phyloP scores from a whole-genome alignment of 2,888 invertebrate species.

The Rhorus exstirpatorius region DNA sequence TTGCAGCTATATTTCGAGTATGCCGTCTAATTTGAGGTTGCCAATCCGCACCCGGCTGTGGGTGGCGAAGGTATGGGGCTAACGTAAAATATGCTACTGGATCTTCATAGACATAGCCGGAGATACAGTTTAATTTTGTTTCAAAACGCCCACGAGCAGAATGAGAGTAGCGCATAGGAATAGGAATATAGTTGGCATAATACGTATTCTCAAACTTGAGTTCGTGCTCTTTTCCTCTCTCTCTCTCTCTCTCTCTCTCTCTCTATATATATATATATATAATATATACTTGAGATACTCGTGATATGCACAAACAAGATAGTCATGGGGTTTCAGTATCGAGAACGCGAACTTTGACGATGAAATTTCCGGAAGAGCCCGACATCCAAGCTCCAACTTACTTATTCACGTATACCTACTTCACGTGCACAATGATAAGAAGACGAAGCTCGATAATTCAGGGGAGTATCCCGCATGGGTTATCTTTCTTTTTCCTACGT shows the following conservation, averaged over 20 bases:
- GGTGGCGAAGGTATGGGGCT: no score
- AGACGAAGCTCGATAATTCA: no score
- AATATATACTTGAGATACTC: constrained; percentile 1
- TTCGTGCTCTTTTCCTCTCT: neutral
- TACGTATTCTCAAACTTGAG: constrained; percentile 1
- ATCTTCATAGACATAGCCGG: constrained; percentile 78
- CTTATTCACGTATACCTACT: neutral
- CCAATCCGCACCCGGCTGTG: no score
- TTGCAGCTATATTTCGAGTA: neutral
- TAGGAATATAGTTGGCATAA: constrained; percentile 7
- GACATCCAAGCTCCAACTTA: constrained; percentile 8
- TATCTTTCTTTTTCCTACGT: neutral
- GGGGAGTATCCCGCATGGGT: neutral
- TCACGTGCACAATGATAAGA: no score
- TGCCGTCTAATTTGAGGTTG: constrained; percentile 35
- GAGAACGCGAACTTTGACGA: constrained; percentile 12
- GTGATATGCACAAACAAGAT: constrained; percentile 24
- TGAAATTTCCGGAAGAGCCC: constrained; percentile 9
- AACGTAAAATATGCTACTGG: constrained; percentile 66
- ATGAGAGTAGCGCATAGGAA: neutral
- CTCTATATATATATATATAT: no score
- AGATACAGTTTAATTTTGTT: constrained; percentile 73
- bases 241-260: no score
- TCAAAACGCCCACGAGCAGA: constrained; percentile 44
- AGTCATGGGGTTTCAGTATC: constrained; percentile 20